Percentiles rank a stretch among this genome's conserved stretches.
phyloP scores from a whole-genome alignment of 2,113 vertebrate genomes.

The Stomatorhinus ivindoensis region DNA sequence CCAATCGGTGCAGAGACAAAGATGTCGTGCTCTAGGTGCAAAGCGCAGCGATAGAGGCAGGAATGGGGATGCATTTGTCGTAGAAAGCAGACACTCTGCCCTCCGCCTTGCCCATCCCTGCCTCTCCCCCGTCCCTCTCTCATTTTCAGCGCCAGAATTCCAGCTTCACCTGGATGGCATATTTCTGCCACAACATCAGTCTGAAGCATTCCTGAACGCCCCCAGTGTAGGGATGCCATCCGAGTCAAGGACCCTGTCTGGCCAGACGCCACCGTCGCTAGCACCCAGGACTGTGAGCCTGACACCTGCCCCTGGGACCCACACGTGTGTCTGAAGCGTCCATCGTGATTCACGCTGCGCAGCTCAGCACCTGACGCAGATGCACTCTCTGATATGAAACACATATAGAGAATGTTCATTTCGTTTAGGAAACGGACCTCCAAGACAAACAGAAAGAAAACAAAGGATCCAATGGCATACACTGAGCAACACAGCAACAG shows the following conservation, averaged over 20 bases:
- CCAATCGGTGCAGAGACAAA: slow-evolving; percentile 26
- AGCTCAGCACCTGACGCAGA: slow-evolving; percentile 56
- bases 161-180: neutral
- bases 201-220: neutral
- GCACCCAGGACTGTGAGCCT: neutral
- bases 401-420: slow-evolving; percentile 60
- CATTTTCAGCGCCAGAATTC: neutral
- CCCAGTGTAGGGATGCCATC: slow-evolving; percentile 13
- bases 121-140: neutral
- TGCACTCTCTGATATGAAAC: slow-evolving; percentile 59
- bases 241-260: slow-evolving; percentile 18
- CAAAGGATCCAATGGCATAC: neutral
- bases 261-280: neutral
- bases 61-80: neutral
- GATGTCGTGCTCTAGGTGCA: neutral
- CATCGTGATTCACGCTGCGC: neutral
- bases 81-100: neutral
- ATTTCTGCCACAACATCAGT: slow-evolving; percentile 19
- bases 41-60: neutral
- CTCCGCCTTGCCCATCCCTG: neutral
- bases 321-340: slow-evolving; percentile 37
- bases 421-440: slow-evolving; percentile 50
- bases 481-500: neutral
- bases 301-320: neutral
- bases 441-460: slow-evolving; percentile 35